Conservation (phyloP, 2,888 invertebrate species). For the Eudasyphora cyanicolor region DNA sequence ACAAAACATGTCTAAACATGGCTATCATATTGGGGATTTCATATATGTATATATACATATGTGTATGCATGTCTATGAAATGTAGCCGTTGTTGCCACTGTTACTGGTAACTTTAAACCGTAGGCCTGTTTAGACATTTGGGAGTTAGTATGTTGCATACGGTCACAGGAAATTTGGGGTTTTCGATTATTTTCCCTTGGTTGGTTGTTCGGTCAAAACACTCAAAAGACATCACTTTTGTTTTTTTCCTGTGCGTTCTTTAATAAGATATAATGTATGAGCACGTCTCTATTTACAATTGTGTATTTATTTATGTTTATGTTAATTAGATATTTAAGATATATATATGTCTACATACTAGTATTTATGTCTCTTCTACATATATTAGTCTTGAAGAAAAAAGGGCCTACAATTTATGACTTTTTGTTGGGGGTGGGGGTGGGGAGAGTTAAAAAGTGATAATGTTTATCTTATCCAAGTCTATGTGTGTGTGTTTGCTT, state of each 20-base stretch:
- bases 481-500: background rate
- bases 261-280: constrained; percentile 13
- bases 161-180: background rate
- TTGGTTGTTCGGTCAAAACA: background rate
- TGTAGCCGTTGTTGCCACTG: background rate
- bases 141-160: constrained; percentile 12
- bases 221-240: constrained; percentile 27
- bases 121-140: background rate
- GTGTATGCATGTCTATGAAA: background rate
- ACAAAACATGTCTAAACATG: constrained; percentile 28
- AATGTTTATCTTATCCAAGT: background rate
- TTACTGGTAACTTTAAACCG: too few species aligned
- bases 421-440: constrained; percentile 31
- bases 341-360: background rate
- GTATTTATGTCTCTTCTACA: constrained; percentile 24
- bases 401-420: constrained; percentile 44
- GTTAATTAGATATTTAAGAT: constrained; percentile 50
- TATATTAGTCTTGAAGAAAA: constrained; percentile 38
- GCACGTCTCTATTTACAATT: constrained; percentile 32
- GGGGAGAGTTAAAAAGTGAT: constrained; percentile 19
- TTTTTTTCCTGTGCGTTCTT: constrained; percentile 26
- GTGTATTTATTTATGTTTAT: constrained; percentile 54
- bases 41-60: constrained; percentile 11
- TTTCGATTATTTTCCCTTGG: background rate
- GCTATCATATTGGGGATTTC: constrained; percentile 29